phyloP scores from a whole-genome alignment of 2,113 vertebrate genomes.

The Otus sunia region DNA sequence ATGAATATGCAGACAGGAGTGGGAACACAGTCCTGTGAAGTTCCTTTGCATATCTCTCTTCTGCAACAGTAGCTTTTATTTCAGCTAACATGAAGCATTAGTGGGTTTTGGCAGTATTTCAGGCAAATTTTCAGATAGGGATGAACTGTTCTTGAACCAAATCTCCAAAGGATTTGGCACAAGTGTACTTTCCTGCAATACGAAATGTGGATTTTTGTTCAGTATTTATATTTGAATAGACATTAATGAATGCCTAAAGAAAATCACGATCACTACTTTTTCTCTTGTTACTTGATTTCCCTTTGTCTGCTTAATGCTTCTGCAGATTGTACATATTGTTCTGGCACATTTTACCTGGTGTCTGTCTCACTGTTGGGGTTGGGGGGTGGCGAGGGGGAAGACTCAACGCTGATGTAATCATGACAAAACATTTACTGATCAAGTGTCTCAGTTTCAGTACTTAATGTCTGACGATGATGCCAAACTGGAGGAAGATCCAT shows the following conservation, averaged over 20 bases:
- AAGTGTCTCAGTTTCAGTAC: background rate
- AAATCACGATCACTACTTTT: background rate
- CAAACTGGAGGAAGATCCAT: background rate
- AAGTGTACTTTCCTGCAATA: background rate
- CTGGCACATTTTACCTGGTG: background rate
- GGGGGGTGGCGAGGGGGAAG: background rate
- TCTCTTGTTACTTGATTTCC: background rate
- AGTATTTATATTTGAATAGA: conserved; percentile 31
- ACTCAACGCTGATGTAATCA: background rate
- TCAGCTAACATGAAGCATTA: background rate
- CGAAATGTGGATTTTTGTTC: conserved; percentile 16
- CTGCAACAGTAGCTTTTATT: background rate
- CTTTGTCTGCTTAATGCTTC: background rate
- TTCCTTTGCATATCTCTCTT: background rate
- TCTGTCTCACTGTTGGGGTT: background rate
- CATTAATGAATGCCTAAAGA: conserved; percentile 26
- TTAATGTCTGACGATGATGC: background rate
- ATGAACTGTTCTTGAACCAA: conserved; percentile 47
- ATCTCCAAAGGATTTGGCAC: conserved; percentile 13
- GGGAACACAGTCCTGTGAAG: background rate
- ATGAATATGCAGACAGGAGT: background rate
- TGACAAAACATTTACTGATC: background rate
- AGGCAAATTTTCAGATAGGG: conserved; percentile 16
- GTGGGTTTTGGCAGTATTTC: conserved; percentile 7
- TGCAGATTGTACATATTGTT: background rate